Conservation (phyloP, 2,888 invertebrate species). For the Doris montereyensis region DNA sequence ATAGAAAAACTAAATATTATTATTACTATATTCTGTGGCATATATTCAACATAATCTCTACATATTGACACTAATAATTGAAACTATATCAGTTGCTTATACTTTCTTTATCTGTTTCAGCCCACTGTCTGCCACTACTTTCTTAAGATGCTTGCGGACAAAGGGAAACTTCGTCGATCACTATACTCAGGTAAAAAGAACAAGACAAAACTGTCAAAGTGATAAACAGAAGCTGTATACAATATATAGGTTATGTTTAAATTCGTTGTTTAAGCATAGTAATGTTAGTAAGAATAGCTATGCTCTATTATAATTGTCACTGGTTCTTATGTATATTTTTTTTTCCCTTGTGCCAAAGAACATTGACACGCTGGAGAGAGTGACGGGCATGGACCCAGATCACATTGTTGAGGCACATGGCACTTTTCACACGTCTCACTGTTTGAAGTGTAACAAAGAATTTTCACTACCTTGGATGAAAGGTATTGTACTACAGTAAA, state of each 20-base stretch:
- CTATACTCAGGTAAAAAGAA: constrained; percentile 76
- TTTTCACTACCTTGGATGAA: constrained; percentile 90
- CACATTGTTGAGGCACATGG: constrained; percentile 96
- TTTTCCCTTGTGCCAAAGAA: constrained; percentile 78
- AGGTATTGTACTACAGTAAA: no score
- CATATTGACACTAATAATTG: background rate
- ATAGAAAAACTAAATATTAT: no score
- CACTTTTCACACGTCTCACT: constrained; percentile 90
- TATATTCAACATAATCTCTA: background rate
- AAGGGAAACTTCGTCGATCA: constrained; percentile 78
- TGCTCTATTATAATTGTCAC: background rate
- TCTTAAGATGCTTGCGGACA: constrained; percentile 86
- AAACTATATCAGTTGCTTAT: background rate
- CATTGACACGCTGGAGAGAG: constrained; percentile 92
- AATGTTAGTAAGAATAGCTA: background rate
- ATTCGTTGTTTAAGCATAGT: background rate
- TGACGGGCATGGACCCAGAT: constrained; percentile 86
- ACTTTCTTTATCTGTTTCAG: constrained; percentile 43
- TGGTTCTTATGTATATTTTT: no score
- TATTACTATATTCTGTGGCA: background rate
- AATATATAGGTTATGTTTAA: background rate
- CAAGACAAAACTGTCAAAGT: no score
- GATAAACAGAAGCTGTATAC: no score
- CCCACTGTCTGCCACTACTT: constrained; percentile 95
- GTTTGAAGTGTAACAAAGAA: constrained; percentile 80